Base-by-base conservation (phyloP, 2,113 vertebrate genomes). In the Peromyscus polionotus region DNA sequence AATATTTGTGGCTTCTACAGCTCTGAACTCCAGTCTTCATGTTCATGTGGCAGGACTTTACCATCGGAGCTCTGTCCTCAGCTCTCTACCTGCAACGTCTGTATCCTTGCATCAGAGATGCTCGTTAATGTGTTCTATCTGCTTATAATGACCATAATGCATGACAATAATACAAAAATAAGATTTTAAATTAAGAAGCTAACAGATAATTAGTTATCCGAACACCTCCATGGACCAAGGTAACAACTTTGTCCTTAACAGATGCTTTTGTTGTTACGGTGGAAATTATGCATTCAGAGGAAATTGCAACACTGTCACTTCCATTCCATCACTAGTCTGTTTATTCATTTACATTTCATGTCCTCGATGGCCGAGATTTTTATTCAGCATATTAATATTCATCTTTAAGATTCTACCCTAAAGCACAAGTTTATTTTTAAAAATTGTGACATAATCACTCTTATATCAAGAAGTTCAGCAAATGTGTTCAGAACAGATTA, bases 171-270 rank as follows among this genome's bases (percentile, higher is more conserved):
- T 65, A 65, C 22, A 28, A 89, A 72, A 33, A 68, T 22, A 96
- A 20, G 39, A 91, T 31, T 96, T 88, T 45, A 51, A 90, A 90
- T 96, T 67, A 87, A 86, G 75, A 95, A 94, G 2, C 3, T 83
- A 63, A 88, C 33, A 95, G 31, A 91, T 75, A 96, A 89, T 45
- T 93, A 91, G 89, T 90, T 10, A 89, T 95, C 42, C 94, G 24
- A 95, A 83, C 42, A 85, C 72, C 11, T 63, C 31, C 45, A 26
- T 95, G 31, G 6, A 95, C 61, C 24, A 31, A 80, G 48, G 20
- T 88, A 95, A 92, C 33, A 98, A 26, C 33, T 94, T 96, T 94
- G 39, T 57, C 22, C 28, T 97, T 94, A 59, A 68, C 72, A 61
- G n/a, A 7, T 95, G 12, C 6, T 87, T 89, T 76, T 85, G 14